Evolutionary conservation across 1,140 invertebrate species (phyloP).

Genomic region (Liolophura sinensis): DNA sequence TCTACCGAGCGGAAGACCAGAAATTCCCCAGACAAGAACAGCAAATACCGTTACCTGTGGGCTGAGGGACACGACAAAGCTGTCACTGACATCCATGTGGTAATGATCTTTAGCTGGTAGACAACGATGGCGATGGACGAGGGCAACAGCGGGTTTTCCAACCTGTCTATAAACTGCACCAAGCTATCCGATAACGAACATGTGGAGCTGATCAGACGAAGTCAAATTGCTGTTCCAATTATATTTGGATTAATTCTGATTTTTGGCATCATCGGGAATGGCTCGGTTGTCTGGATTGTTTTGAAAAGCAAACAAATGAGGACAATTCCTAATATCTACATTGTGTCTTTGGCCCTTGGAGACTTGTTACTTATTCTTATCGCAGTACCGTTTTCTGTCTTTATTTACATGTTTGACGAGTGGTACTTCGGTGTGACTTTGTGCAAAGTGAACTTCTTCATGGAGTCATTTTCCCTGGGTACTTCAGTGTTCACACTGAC

Average conservation of each 20-base stretch:
- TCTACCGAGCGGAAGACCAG: too few species aligned
- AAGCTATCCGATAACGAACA: too few species aligned
- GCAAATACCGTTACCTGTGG: too few species aligned
- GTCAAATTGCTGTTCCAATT: constrained; percentile 62
- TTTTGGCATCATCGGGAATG: constrained; percentile 84
- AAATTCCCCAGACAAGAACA: too few species aligned
- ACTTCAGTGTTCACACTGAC: constrained; percentile 84
- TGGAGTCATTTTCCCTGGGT: constrained; percentile 70
- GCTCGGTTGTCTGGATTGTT: constrained; percentile 70
- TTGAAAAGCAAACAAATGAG: constrained; percentile 30
- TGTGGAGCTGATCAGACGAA: too few species aligned
- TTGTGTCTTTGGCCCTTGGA: constrained; percentile 75
- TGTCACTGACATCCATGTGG: too few species aligned
- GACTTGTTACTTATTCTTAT: constrained; percentile 79
- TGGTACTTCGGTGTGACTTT: constrained; percentile 80
- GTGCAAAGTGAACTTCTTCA: constrained; percentile 60
- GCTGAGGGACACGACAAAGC: too few species aligned
- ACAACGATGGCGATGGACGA: too few species aligned
- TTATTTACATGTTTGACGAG: constrained; percentile 81
- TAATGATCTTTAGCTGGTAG: too few species aligned
- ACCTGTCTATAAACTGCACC: too few species aligned
- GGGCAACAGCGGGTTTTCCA: too few species aligned
- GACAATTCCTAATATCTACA: constrained; percentile 88
- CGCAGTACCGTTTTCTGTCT: constrained; percentile 77
- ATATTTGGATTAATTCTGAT: constrained; percentile 84